Conservation (phyloP, 2,888 invertebrate genomes). For the Drosophila rubida region DNA sequence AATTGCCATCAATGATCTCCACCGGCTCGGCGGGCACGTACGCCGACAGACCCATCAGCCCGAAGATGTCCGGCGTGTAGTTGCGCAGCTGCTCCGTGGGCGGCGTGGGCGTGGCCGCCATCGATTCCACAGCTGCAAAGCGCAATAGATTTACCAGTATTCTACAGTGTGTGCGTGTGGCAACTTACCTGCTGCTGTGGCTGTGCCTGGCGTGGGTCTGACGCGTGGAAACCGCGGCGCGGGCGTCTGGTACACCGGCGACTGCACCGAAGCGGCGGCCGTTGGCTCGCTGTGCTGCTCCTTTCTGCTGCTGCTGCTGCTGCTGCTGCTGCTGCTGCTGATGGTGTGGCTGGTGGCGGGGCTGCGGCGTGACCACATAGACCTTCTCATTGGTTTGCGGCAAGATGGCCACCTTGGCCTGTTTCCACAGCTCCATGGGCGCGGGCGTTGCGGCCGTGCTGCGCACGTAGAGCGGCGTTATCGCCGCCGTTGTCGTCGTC, state of each 20-base stretch:
- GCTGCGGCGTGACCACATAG: conserved; percentile 92
- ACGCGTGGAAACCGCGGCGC: conserved; percentile 84
- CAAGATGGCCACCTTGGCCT: conserved; percentile 89
- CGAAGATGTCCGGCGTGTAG: conserved; percentile 85
- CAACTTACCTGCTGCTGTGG: conserved; percentile 62
- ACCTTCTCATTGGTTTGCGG: conserved; percentile 92
- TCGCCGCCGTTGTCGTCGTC: conserved; percentile 83
- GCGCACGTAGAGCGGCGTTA: conserved; percentile 74
- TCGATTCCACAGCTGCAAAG: conserved; percentile 37
- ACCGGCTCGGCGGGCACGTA: conserved; percentile 86
- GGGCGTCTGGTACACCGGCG: conserved; percentile 64
- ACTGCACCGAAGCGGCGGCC: conserved; percentile 48
- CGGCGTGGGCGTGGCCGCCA: conserved; percentile 56
- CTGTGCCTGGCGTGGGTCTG: conserved; percentile 86
- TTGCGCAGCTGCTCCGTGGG: conserved; percentile 55
- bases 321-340: conserved; percentile 15
- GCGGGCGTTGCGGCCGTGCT: conserved; percentile 42
- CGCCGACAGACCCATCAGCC: conserved; percentile 86
- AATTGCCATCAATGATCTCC: conserved; percentile 87
- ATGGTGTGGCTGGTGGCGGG: conserved; percentile 74
- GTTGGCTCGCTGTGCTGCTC: conserved; percentile 27
- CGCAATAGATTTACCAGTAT: too few relatives aligned
- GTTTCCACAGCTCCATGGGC: conserved; percentile 87
- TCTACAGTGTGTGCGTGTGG: too few relatives aligned
- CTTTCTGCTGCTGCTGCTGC: conserved; percentile 9